Evolutionary conservation across 2,888 invertebrate species (phyloP).

Genomic region (Drosophila pegasa): DNA sequence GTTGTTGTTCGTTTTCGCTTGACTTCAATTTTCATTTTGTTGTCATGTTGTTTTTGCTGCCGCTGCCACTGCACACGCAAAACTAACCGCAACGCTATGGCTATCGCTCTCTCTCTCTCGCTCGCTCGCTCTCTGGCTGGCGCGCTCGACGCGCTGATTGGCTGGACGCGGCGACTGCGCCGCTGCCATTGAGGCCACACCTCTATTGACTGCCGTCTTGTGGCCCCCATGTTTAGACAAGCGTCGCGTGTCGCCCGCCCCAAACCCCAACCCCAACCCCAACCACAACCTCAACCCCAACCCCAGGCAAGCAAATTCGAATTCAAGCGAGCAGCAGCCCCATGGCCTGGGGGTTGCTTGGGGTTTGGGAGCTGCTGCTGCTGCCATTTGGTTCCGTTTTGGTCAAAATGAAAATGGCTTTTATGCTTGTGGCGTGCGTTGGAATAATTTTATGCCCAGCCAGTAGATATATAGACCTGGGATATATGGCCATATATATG

Average conservation of each 20-base stretch:
- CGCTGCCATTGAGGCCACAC: conserved; percentile 71
- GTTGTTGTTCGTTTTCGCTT: conserved; percentile 51
- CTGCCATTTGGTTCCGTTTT: conserved; percentile 39
- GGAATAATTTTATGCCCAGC: conserved; percentile 69
- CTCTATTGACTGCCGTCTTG: conserved; percentile 68
- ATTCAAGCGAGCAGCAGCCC: conserved; percentile 23
- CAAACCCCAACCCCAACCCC: neutral
- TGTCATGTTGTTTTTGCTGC: conserved; percentile 37
- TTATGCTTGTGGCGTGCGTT: conserved; percentile 72
- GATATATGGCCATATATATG: no score
- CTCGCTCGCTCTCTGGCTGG: conserved; percentile 29
- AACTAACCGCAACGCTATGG: conserved; percentile 60
- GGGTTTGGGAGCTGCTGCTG: conserved; percentile 10
- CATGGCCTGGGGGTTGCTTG: conserved; percentile 7
- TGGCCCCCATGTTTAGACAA: conserved; percentile 50
- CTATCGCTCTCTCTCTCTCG: conserved; percentile 2
- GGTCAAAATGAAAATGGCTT: conserved; percentile 78
- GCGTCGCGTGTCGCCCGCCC: conserved; percentile 50
- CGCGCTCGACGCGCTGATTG: conserved; percentile 62
- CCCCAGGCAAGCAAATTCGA: no score
- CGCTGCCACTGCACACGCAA: conserved; percentile 71
- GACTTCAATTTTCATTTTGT: conserved; percentile 72
- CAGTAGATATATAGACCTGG: conserved; percentile 16
- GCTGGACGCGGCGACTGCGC: conserved; percentile 75
- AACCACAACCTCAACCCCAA: no score